phyloP scores from a whole-genome alignment of 1,140 invertebrate species.

The Ceratitis capitata region DNA sequence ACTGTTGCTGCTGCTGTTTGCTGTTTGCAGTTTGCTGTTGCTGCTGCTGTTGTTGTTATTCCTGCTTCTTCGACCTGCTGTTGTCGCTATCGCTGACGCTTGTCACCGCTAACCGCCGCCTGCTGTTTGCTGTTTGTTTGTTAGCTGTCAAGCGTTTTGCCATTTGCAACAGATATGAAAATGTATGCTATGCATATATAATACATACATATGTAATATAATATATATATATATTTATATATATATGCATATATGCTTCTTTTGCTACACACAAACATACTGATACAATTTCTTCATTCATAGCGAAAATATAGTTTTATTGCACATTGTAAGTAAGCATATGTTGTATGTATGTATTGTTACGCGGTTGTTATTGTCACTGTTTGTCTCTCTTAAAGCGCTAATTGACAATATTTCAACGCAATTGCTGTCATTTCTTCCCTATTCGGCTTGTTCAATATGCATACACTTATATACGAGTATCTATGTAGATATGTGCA shows the following conservation, averaged over 20 bases:
- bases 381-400: constrained; percentile 26
- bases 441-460: constrained; percentile 23
- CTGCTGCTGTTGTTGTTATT: background rate
- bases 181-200: background rate
- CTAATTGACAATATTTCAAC: constrained; percentile 38
- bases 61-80: too few relatives aligned
- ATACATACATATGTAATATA: background rate
- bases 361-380: background rate
- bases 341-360: background rate
- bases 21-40: constrained; percentile 5
- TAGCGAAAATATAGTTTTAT: background rate
- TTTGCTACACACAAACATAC: background rate
- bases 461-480: background rate
- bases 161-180: background rate
- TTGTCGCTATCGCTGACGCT: background rate
- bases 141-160: constrained; percentile 26
- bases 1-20: background rate
- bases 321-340: background rate
- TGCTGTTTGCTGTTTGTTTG: constrained; percentile 28
- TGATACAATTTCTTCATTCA: background rate
- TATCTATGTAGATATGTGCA: too few relatives aligned
- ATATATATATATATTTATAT: background rate
- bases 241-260: background rate
- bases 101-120: background rate
- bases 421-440: constrained; percentile 31